phyloP scores from a whole-genome alignment of 2,797 vertebrate genomes.

The Neosilurus mollespiculum region DNA sequence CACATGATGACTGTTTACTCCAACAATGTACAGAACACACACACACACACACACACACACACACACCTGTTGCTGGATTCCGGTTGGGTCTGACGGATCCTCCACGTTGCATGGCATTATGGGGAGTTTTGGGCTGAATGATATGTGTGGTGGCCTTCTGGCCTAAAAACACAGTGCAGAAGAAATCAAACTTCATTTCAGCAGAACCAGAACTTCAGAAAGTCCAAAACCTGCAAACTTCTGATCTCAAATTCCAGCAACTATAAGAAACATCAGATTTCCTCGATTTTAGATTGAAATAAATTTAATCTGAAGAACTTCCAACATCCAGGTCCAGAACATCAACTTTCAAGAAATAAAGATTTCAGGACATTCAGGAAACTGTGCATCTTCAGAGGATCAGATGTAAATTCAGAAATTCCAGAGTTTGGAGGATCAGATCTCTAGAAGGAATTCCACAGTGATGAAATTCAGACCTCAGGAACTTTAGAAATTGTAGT shows the following conservation, averaged over 20 bases:
- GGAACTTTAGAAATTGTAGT: background rate
- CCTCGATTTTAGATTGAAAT: background rate
- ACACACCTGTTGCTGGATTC: slow-evolving; percentile 52
- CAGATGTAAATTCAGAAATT: too few species aligned
- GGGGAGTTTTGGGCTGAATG: slow-evolving; percentile 57
- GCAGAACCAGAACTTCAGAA: background rate
- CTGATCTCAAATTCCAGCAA: background rate
- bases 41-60: slow-evolving; percentile 15
- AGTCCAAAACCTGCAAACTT: background rate
- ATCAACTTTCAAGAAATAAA: background rate
- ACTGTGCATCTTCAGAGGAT: too few species aligned
- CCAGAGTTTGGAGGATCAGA: too few species aligned
- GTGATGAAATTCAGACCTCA: background rate
- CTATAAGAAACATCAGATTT: background rate
- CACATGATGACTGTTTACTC: slow-evolving; percentile 11
- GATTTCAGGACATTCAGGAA: background rate
- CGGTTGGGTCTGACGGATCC: slow-evolving; percentile 60
- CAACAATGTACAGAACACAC: slow-evolving; percentile 3
- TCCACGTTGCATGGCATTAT: slow-evolving; percentile 63
- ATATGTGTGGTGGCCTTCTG: slow-evolving; percentile 59
- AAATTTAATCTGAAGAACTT: background rate
- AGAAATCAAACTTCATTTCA: slow-evolving; percentile 53
- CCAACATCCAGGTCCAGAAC: background rate
- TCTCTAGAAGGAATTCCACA: too few species aligned
- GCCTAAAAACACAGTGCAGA: slow-evolving; percentile 60